Base-by-base conservation (phyloP, 2,888 invertebrate genomes). In the Fragum sueziense region DNA sequence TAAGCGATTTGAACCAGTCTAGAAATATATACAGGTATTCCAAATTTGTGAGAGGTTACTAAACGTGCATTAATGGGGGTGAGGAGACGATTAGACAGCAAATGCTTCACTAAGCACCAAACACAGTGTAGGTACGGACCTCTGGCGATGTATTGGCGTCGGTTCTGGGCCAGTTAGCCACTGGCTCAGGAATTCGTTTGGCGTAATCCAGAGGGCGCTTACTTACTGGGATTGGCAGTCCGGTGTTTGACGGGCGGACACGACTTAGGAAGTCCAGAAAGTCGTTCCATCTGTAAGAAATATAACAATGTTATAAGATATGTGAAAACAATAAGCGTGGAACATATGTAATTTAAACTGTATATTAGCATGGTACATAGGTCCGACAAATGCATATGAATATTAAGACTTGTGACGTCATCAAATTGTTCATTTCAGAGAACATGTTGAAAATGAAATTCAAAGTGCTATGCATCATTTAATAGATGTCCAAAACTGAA, bases 141-240 rank as follows among this genome's bases (percentile, higher is more conserved):
- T 84, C 80, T 14, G 27, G 51, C 52, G 65, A 69, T n/a, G 74
- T 74, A 59, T 67, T 70, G 31, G 37, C 65, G 9, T 84, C 81
- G 20, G 84, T 80, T 57, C 82, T 78, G n/a, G 91, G 91, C 91
- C 91, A 91, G 81, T 86, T 88, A 6, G 84, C 68, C 17, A 74
- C 81, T 1, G 91, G 90, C 22, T 81, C 74, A 9, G 89, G 90
- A 25, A 83, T 84, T 9, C 88, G 85, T 73, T 87, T 90, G 70
- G 88, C 91, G 83, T 89, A 91, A 61, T 91, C 91, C 73, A 85
- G 74, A 17, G 91, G 91, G 57, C 85, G 83, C 80, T 91, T 91
- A 79, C 91, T 90, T 74, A 86, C 83, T 11, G 91, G 90, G 29
- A 91, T 90, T 20, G 79, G 80, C 20, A 91, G 81, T 1, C 91